Evolutionary conservation across 2,797 vertebrate species (phyloP), one percentile per base, ranked within the genome.

Genomic region (Melanitta fusca): DNA sequence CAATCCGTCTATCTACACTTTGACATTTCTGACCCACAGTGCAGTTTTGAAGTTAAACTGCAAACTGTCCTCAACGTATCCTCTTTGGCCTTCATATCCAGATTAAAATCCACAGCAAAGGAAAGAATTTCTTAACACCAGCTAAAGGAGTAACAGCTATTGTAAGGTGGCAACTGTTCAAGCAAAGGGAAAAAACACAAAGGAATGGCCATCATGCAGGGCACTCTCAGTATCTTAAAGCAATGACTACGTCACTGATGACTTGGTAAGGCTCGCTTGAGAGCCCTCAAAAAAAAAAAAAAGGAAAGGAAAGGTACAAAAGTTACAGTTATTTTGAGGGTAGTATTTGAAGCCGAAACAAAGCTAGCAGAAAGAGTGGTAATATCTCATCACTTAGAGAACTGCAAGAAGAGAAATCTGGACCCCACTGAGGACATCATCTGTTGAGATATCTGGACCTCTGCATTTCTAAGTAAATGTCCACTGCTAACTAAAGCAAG

Each of bases 141-240:
- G 22, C 51, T 81, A 61, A 66, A 78, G 28, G 28, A 78, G n/a
- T 61, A 77, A 54, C 34, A 88, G 71, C 49, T 84, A 73, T 19
- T 82, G 22, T 77, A 82, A 95, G 49, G 81, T 61, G 71, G 64
- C 64, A 73, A 86, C 90, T 88, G 60, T 68, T 85, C 65, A 81
- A 84, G 89, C 83, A 70, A 80, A 73, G 77, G 45, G 6, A 81
- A 80, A 81, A 72, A 34, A 30, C 51, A 36, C 51, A 81, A 36
- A 84, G 36, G 83, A 89, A 78, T 36, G 0, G 72, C 38, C 69
- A 79, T 27, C 45, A 85, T 54, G 80, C 80, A 83, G 61, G 39
- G 53, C 11, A 57, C 65, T 51, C 53, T 66, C 49, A 73, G 20
- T 45, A 38, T 62, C 58, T n/a, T 62, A n/a, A 62, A 47, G 51